Evolutionary conservation across 2,113 vertebrate species (phyloP), one percentile per base, ranked within the genome.

Genomic region (Brachionichthys hirsutus): DNA sequence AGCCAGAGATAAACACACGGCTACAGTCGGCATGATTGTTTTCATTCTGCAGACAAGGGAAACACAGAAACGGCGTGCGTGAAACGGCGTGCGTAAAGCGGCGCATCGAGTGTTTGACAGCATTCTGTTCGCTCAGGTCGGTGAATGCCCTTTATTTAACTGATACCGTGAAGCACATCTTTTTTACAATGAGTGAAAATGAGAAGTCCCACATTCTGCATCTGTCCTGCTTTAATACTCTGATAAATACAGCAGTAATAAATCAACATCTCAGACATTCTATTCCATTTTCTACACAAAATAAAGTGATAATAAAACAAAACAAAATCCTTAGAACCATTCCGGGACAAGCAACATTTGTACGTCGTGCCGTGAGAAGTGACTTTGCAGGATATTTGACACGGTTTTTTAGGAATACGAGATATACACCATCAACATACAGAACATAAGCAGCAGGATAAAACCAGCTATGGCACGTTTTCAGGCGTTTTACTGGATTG

Each of bases 381-480:
- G 38, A 61, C 34, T 13, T 17, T 34, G 7, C 35, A 24, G 22
- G 9, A 60, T 15, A 43, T 52, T 42, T 34, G 13, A 46, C 17
- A 42, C 20, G 10, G 36, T 24, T 62, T 53, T 38, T 38, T 51
- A 73, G 4, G 3, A 46, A 67, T 2, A 15, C 57, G 30, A 72
- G 17, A 41, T 17, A 40, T 15, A 24, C 24, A 52, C 22, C 34
- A 71, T 13, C 7, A 47, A 50, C 7, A 34, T 52, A 5, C 54
- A 56, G 53, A 69, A 6, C 19, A 66, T 4, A 10, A 49, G 2
- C 43, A 51, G 10, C 48, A 43, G 36, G 9, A 53, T 43, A 38
- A 57, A 70, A 57, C n/a, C 47, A 57, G 16, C 54, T 53, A 77
- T 83, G 78, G 77, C 72, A 82, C 81, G 47, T 70, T 61, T 81